Conservation (phyloP, 2,797 vertebrate species). For the Enteromius anoplus region DNA sequence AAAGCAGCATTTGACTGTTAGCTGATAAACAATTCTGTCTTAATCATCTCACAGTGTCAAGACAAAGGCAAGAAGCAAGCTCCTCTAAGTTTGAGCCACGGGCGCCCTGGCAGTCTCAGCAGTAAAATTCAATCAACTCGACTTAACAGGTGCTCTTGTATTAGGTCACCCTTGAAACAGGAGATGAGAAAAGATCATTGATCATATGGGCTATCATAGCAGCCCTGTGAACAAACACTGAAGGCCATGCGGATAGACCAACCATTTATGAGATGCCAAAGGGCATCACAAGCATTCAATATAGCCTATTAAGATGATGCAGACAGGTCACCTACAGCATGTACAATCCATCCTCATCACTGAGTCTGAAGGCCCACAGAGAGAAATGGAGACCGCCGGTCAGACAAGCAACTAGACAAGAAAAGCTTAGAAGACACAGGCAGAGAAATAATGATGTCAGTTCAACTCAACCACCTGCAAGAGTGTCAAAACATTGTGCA, state of each 20-base stretch:
- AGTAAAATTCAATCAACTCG: slow-evolving; percentile 14
- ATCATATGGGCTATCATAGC: slow-evolving; percentile 30
- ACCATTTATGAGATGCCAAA: slow-evolving; percentile 78
- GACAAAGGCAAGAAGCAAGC: slow-evolving; percentile 49
- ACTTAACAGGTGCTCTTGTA: slow-evolving; percentile 4
- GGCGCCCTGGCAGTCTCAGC: slow-evolving; percentile 15
- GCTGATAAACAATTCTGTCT: slow-evolving; percentile 61
- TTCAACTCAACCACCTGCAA: not conserved
- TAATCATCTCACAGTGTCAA: slow-evolving; percentile 52
- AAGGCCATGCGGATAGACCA: slow-evolving; percentile 71
- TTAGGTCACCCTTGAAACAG: slow-evolving; percentile 16
- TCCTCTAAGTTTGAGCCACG: slow-evolving; percentile 40
- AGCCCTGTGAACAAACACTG: slow-evolving; percentile 28
- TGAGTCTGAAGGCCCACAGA: slow-evolving; percentile 18
- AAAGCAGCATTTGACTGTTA: slow-evolving; percentile 24
- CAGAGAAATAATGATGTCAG: slow-evolving; percentile 18
- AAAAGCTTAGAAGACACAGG: not conserved
- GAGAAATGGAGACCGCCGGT: slow-evolving; percentile 11
- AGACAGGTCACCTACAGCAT: slow-evolving; percentile 18
- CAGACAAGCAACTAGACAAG: slow-evolving; percentile 1
- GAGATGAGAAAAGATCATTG: slow-evolving; percentile 37
- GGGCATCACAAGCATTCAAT: slow-evolving; percentile 78
- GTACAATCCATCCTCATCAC: slow-evolving; percentile 16
- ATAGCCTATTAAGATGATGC: slow-evolving; percentile 51
- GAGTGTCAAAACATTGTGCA: not conserved